Percentiles rank a stretch among this genome's conserved stretches.
Conservation (phyloP, 2,113 vertebrate species). For the Brachypteracias leptosomus region DNA sequence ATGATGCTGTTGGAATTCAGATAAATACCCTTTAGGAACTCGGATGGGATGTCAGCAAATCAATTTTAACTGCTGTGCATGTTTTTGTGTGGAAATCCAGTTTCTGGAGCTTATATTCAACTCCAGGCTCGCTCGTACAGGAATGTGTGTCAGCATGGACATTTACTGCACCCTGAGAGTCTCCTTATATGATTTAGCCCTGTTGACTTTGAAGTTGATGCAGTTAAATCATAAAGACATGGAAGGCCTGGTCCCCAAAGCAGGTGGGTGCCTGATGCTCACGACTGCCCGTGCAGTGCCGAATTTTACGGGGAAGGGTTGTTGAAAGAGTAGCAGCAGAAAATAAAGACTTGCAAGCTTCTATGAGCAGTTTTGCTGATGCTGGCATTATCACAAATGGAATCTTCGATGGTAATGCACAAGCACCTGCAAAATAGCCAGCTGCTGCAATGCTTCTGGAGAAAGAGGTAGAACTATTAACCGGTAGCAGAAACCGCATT, state of each 20-base stretch:
- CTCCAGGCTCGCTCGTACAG: not conserved
- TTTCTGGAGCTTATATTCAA: not conserved
- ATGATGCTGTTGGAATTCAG: slow-evolving; percentile 17
- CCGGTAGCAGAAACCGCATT: slow-evolving; percentile 17
- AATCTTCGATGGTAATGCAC: not conserved
- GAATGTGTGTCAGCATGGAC: not conserved
- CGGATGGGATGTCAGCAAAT: not conserved
- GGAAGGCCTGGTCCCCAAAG: not conserved
- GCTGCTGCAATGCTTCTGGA: not conserved
- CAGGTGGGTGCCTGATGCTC: not conserved
- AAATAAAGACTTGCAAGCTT: not conserved
- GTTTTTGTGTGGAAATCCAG: not conserved
- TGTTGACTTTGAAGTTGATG: not conserved
- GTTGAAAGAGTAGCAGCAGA: not conserved
- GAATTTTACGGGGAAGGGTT: not conserved
- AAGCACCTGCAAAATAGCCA: not conserved
- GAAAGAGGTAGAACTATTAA: not conserved
- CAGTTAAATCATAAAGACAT: not conserved
- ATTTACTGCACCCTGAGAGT: not conserved
- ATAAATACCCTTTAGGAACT: not conserved
- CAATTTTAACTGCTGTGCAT: not conserved
- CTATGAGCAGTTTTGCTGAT: not conserved
- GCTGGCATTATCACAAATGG: slow-evolving; percentile 5
- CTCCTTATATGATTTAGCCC: not conserved
- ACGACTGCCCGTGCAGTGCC: fast-evolving